A percentile compares a stretch with the other conserved stretches of the same genome.
phyloP scores from a whole-genome alignment of 2,797 vertebrate genomes.

The Diceros bicornis region DNA sequence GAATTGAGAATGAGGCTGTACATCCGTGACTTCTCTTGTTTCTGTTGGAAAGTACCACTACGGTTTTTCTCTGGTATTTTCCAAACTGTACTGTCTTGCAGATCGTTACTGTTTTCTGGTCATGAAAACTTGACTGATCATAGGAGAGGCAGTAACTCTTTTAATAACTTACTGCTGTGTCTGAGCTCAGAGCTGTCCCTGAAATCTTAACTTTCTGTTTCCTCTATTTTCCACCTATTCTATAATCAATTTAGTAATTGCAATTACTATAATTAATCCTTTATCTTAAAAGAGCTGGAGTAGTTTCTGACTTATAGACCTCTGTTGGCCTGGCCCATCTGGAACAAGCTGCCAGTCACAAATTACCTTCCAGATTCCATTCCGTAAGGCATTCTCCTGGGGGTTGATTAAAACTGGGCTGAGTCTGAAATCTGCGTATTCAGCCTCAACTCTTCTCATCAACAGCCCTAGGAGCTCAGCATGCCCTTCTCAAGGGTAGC shows the following conservation, averaged over 20 bases:
- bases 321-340: background rate
- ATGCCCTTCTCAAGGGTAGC: background rate
- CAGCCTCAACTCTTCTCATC: background rate
- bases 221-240: conserved; percentile 13
- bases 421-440: conserved; percentile 15
- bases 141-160: background rate
- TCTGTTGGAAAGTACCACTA: background rate
- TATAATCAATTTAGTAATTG: background rate
- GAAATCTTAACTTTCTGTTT: background rate
- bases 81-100: background rate
- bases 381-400: background rate
- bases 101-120: background rate
- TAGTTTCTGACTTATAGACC: background rate
- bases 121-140: background rate
- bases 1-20: background rate
- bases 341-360: conserved; percentile 36
- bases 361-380: background rate
- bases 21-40: background rate
- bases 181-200: background rate
- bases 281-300: conserved; percentile 1
- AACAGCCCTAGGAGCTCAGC: background rate
- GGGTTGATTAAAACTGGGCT: background rate
- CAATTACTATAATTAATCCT: background rate
- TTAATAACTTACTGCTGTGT: background rate
- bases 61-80: background rate